phyloP scores from a whole-genome alignment of 2,113 vertebrate species.

The Carassius gibelio region DNA sequence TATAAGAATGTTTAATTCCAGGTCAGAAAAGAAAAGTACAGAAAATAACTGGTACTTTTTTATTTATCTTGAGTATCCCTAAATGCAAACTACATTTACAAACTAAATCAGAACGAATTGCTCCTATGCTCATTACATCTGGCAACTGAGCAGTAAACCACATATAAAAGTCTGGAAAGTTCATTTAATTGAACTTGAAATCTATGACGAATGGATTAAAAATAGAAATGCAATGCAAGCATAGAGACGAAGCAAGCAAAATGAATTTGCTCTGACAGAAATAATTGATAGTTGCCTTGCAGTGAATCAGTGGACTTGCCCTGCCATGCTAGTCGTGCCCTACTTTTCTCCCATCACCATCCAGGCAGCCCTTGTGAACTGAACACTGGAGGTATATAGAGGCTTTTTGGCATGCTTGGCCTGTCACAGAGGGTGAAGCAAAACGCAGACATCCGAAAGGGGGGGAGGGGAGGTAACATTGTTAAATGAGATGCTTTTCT shows the following conservation, averaged over 20 bases:
- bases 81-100: not conserved
- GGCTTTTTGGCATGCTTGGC: constrained; percentile 69
- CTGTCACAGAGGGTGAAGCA: constrained; percentile 62
- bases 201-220: constrained; percentile 21
- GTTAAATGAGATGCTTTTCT: constrained; percentile 38
- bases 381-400: constrained; percentile 62
- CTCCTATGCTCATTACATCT: constrained; percentile 19
- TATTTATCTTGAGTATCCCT: not conserved
- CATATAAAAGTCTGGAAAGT: constrained; percentile 27
- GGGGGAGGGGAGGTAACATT: constrained; percentile 22
- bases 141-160: constrained; percentile 6
- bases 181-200: constrained; percentile 33
- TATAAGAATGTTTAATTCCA: no score
- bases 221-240: constrained; percentile 49
- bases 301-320: constrained; percentile 55
- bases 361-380: constrained; percentile 61
- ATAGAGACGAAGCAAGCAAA: constrained; percentile 28
- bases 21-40: not conserved
- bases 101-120: constrained; percentile 15
- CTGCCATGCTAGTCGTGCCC: constrained; percentile 64
- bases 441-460: constrained; percentile 52
- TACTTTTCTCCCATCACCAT: constrained; percentile 68
- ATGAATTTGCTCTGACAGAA: constrained; percentile 38
- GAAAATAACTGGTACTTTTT: not conserved
- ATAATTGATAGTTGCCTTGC: constrained; percentile 61